Percentiles rank a stretch among this genome's conserved stretches.
Evolutionary conservation across 1,140 invertebrate genomes (phyloP).

Genomic region (Ruditapes philippinarum): DNA sequence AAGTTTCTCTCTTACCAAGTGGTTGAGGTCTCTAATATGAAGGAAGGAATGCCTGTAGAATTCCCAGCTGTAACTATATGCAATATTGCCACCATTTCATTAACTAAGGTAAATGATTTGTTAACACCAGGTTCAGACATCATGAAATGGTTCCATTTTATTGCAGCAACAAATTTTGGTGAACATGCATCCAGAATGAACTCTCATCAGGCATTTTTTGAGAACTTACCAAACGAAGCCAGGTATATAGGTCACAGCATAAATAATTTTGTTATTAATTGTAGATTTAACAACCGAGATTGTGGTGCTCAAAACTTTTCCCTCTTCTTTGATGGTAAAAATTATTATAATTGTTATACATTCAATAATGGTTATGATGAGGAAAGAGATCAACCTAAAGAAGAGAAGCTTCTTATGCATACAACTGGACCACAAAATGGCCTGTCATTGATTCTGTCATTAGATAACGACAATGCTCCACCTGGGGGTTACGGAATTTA

Average conservation of each 20-base stretch:
- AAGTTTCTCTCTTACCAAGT: slow-evolving; percentile 83
- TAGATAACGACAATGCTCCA: slow-evolving; percentile 83
- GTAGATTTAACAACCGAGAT: slow-evolving; percentile 79
- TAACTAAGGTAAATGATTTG: slow-evolving; percentile 75
- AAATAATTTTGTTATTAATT: slow-evolving; percentile 80
- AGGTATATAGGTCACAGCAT: slow-evolving; percentile 78
- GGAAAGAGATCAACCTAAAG: slow-evolving; percentile 66
- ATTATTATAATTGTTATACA: slow-evolving; percentile 84
- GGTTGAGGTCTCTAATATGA: slow-evolving; percentile 84
- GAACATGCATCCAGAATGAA: slow-evolving; percentile 74
- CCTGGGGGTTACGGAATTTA: slow-evolving; percentile 82
- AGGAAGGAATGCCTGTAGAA: slow-evolving; percentile 83
- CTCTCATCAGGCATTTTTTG: slow-evolving; percentile 81
- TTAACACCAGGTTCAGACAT: slow-evolving; percentile 67
- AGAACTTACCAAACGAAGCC: slow-evolving; percentile 79
- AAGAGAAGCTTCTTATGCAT: slow-evolving; percentile 78
- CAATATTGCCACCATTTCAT: slow-evolving; percentile 82
- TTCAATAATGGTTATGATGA: slow-evolving; percentile 79
- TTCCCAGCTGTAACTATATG: slow-evolving; percentile 83
- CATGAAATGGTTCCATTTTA: slow-evolving; percentile 78
- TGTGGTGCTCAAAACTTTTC: slow-evolving; percentile 80
- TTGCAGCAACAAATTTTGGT: slow-evolving; percentile 72
- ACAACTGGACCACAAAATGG: slow-evolving; percentile 83
- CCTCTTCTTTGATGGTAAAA: slow-evolving; percentile 81
- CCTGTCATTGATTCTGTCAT: slow-evolving; percentile 80